Percentiles rank a stretch among this genome's conserved stretches.
Conservation (phyloP, 1,140 invertebrate species). For the Eumaeus atala region DNA sequence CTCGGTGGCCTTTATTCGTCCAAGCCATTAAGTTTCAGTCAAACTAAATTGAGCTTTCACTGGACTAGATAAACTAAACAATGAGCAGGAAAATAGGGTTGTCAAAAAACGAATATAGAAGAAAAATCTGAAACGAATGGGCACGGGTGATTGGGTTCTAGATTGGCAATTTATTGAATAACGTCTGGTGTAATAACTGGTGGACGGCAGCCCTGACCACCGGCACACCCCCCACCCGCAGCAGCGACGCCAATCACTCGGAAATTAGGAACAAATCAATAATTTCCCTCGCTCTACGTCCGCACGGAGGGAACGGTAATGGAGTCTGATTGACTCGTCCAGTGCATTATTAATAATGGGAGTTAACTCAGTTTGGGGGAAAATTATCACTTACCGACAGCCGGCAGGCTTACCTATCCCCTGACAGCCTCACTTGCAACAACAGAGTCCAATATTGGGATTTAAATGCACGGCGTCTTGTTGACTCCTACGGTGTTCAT, state of each 20-base stretch:
- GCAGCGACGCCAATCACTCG: conserved; percentile 40
- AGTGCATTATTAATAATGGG: conserved; percentile 17
- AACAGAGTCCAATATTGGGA: no score
- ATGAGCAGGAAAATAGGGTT: conserved; percentile 6
- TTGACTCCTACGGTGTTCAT: no score
- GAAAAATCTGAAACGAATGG: conserved; percentile 26
- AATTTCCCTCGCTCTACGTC: conserved; percentile 47
- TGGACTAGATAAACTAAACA: background rate
- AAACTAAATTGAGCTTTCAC: no score
- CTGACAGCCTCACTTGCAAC: no score
- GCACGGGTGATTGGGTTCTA: conserved; percentile 31
- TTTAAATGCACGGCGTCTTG: no score
- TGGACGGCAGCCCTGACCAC: conserved; percentile 35
- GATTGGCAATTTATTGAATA: conserved; percentile 35
- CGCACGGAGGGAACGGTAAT: conserved; percentile 41
- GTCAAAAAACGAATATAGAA: conserved; percentile 20
- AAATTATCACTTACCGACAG: conserved; percentile 13
- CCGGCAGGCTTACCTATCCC: no score
- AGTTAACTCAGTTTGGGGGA: background rate
- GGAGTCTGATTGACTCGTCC: conserved; percentile 44
- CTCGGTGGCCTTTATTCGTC: no score
- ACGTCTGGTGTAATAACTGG: conserved; percentile 24
- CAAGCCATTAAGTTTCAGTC: no score
- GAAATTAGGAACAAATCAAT: conserved; percentile 65
- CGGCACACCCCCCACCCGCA: conserved; percentile 49